Evolutionary conservation across 2,797 vertebrate genomes (phyloP), one percentile per base, ranked within the genome.

Genomic region (Acanthurus tractus): DNA sequence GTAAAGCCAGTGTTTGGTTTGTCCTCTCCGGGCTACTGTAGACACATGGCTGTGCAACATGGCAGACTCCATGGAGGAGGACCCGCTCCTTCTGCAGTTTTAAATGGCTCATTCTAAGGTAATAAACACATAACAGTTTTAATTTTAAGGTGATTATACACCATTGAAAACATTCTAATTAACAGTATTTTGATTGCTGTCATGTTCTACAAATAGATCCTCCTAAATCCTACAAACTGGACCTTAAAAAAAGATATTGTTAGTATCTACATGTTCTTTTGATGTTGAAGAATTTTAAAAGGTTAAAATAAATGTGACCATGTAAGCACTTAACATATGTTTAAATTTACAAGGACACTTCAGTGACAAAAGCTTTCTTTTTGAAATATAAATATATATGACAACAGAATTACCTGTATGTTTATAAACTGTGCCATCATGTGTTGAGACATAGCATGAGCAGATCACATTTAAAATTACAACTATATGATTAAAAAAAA

Each of bases 271-370:
- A 40, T 58, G 22, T 77, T 64, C 1, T 68, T 67, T 64, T 40
- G 12, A 58, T 25, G 11, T 57, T 20, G 38, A 63, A 67, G 10
- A 58, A 48, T 45, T 50, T 70, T 57, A 45, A 73, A 23, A 25
- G 53, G 34, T 40, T 54, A 23, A 73, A 42, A 12, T 9, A 9
- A 9, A 40, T 12, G 11, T n/a, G 11, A 56, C 17, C 8, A 14
- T 22, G 38, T 22, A 11, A 76, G 63, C 68, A 74, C 63, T 78
- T 56, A 5, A 18, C 57, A 45, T 11, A 58, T 36, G 9, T 52
- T 71, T 7, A 53, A 36, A 76, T 44, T 44, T 7, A 74, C 68
- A 62, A 49, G 76, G 78, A 73, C 70, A 83, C 81, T 85, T 84
- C 53, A 18, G 23, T 71, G 52, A 63, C n/a, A 54, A 25, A 79